Evolutionary conservation across 2,797 vertebrate species (phyloP), one percentile per base, ranked within the genome.

Genomic region (Pygocentrus nattereri): DNA sequence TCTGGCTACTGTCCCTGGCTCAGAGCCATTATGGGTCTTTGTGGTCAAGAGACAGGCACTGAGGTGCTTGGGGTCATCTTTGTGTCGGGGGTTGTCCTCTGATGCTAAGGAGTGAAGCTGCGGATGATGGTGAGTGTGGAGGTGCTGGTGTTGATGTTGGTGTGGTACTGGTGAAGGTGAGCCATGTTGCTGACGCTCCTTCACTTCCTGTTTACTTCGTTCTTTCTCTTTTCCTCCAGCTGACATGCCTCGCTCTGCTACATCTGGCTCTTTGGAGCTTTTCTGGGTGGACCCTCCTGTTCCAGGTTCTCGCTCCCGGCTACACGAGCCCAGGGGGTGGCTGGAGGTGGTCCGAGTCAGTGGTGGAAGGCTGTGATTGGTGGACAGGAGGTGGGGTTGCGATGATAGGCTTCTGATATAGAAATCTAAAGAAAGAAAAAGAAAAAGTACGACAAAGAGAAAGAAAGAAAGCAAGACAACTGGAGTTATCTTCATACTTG

Each of bases 381-480:
- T 68, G 8, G 97, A 96, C 38, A 98, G 95, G 84, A 98, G 92
- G 11, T 97, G 88, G 50, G 97, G 96, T 88, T 98, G 97, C 0
- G 97, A 92, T 0, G 97, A 96, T 89, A 98, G 95, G 90, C 96
- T 96, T 90, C 97, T 95, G 91, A 98, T 95, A 94, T 98, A 99
- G 92, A 99, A 99, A 91, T 99, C 98, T 99, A 89, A 21, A 73
- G 64, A 78, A 64, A 74, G 5, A 5, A 85, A 21, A 79, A 3
- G 21, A 30, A 5, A 72, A n/a, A 61, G 34, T 41, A 38, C 38
- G 74, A 64, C 0, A 74, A 73, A 61, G 2, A 52, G 5, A 76
- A 62, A 19, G 27, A 38, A 34, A 59, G 12, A 41, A 49, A 52
- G n/a, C 21, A 50, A 34, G 30, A n/a, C 2, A 3, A 27, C 38